These are phyloP conservation scores for Phenganax stokvisi DNA, from an alignment of 92 coral and sea anemone species.

Conservation along the genomic window DNA sequence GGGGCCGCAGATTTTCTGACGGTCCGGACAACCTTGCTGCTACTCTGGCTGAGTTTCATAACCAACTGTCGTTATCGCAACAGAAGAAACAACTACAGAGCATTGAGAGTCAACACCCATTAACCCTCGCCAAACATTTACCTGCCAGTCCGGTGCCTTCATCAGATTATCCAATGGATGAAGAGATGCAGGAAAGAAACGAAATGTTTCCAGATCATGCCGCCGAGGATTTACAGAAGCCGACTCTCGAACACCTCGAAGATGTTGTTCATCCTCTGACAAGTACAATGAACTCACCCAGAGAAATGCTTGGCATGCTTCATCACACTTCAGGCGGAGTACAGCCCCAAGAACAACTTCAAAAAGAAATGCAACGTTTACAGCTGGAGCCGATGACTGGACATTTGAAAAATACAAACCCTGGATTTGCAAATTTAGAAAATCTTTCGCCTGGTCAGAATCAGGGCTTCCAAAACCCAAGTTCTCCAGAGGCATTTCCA, in stretches of 20 bases:
- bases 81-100: conserved; percentile 74
- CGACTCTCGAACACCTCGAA: conserved; percentile 27
- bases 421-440: conserved; percentile 11
- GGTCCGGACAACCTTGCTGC: conserved; percentile 83
- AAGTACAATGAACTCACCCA: background rate
- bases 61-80: conserved; percentile 61
- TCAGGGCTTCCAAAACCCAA: conserved; percentile 20
- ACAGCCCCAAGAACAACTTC: conserved; percentile 72
- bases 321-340: conserved; percentile 24
- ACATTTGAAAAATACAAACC: conserved; percentile 55
- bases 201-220: conserved; percentile 50
- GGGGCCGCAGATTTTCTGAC: conserved; percentile 84
- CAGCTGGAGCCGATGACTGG: conserved; percentile 71
- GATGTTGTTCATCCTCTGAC: conserved; percentile 23
- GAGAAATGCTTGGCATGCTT: conserved; percentile 13
- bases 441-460: conserved; percentile 23
- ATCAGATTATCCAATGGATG: conserved; percentile 24
- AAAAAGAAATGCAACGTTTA: conserved; percentile 82
- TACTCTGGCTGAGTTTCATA: conserved; percentile 72
- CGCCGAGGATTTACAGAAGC: conserved; percentile 47
- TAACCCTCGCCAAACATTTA: conserved; percentile 18
- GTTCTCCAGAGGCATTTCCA: conserved; percentile 26
- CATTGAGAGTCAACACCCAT: conserved; percentile 30
- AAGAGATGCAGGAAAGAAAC: conserved; percentile 54
- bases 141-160: conserved; percentile 35